A percentile compares a stretch with the other conserved stretches of the same genome.
These are phyloP conservation scores for Acomys russatus DNA, from an alignment of 2,797 vertebrate species.

Conservation along the genomic window DNA sequence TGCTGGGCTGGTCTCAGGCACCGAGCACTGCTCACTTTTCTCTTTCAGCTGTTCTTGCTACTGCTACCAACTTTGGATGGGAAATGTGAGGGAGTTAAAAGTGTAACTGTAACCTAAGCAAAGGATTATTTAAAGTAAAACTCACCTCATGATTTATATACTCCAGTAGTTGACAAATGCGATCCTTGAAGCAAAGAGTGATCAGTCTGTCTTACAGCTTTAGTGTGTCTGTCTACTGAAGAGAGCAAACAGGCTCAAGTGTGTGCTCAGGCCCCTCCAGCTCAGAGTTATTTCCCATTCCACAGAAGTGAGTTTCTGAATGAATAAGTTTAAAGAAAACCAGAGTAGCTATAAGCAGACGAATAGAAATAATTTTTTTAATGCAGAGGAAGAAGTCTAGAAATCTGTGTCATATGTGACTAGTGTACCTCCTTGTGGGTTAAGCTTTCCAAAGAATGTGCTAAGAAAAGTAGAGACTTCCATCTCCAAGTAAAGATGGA, in stretches of 20 bases:
- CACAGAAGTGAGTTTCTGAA: constrained; percentile 31
- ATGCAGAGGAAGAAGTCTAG: background rate
- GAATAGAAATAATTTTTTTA: constrained; percentile 41
- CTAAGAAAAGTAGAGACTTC: constrained; percentile 63
- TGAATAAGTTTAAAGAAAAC: constrained; percentile 35
- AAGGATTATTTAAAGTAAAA: constrained; percentile 62
- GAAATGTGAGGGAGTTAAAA: constrained; percentile 23
- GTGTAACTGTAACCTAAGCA: background rate
- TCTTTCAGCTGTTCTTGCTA: constrained; percentile 12
- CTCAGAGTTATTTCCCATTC: background rate
- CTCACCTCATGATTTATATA: constrained; percentile 14
- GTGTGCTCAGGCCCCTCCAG: constrained; percentile 4
- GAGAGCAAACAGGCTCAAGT: background rate
- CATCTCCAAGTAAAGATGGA: constrained; percentile 51
- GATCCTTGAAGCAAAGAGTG: constrained; percentile 22
- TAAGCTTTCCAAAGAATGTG: constrained; percentile 59
- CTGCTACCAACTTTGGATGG: background rate
- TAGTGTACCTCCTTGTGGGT: background rate
- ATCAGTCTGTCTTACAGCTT: background rate
- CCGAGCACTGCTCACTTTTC: background rate
- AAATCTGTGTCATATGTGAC: constrained; percentile 6
- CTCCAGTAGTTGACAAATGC: constrained; percentile 13
- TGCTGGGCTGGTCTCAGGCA: background rate
- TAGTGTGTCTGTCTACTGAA: constrained; percentile 22
- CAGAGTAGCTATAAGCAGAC: background rate